Percentiles rank a stretch among this genome's conserved stretches.
Evolutionary conservation across 2,797 vertebrate genomes (phyloP).

Genomic region (Lates japonicus): DNA sequence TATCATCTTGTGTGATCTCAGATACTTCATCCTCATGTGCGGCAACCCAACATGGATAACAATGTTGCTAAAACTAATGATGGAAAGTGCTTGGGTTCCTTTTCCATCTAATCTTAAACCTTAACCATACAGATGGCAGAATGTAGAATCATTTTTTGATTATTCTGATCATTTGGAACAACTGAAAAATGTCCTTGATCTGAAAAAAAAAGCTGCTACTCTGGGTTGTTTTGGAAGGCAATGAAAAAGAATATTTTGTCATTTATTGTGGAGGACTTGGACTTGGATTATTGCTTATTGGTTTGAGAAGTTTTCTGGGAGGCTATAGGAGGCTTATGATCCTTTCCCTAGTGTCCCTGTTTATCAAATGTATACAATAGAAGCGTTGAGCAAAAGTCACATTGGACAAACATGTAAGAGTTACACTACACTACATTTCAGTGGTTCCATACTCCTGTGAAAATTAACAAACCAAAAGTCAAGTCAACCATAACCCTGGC

Average conservation of each 20-base stretch:
- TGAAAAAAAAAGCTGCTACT: not conserved
- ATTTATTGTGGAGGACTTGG: not conserved
- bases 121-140: not conserved
- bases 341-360: not conserved
- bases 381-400: not conserved
- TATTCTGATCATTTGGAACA: not conserved
- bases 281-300: too few species aligned
- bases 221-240: too few species aligned
- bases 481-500: slow-evolving; percentile 10
- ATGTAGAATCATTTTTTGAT: not conserved
- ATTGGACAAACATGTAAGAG: not conserved
- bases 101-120: not conserved
- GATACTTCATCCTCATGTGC: too few species aligned
- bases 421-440: not conserved
- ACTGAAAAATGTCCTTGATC: too few species aligned
- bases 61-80: too few species aligned
- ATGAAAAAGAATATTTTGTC: not conserved
- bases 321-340: not conserved
- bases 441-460: slow-evolving; percentile 20
- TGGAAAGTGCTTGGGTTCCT: too few species aligned
- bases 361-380: not conserved
- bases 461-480: slow-evolving; percentile 1
- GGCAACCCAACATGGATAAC: too few species aligned
- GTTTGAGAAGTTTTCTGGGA: not conserved
- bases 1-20: too few species aligned